phyloP scores from a whole-genome alignment of 1,140 invertebrate species.

The Teleopsis dalmanni region DNA sequence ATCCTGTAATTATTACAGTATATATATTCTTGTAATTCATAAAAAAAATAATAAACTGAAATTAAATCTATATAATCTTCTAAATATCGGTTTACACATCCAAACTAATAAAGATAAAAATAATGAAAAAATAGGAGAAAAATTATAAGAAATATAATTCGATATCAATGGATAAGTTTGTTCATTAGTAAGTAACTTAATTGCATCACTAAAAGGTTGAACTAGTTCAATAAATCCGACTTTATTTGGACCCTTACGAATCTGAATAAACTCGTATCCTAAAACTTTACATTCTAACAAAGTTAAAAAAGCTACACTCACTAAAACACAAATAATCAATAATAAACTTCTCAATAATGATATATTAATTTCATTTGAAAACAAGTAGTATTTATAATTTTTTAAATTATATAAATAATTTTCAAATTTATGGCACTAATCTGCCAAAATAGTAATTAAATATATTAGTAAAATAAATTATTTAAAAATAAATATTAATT shows the following conservation, averaged over 20 bases:
- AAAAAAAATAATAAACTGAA: neutral
- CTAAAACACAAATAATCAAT: too few relatives aligned
- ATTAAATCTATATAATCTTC: neutral
- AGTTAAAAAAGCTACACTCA: too few relatives aligned
- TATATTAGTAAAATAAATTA: too few relatives aligned
- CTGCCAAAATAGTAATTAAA: too few relatives aligned
- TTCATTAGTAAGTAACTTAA: neutral
- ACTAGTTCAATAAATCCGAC: too few relatives aligned
- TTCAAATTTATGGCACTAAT: too few relatives aligned
- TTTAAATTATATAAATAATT: neutral
- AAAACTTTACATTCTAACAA: neutral
- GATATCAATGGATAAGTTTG: neutral
- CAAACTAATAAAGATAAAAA: neutral
- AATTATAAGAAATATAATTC: too few relatives aligned
- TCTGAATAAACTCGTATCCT: neutral
- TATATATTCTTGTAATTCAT: neutral
- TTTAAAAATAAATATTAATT: too few relatives aligned
- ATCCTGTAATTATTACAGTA: neutral
- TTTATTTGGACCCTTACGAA: neutral
- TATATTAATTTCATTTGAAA: neutral
- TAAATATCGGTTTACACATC: neutral
- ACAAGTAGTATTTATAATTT: neutral
- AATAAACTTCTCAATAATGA: too few relatives aligned
- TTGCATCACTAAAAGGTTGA: constrained; percentile 1
- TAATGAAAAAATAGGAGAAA: neutral